These are phyloP conservation scores for Eumeta japonica DNA, from an alignment of 1,140 invertebrate species.

Conservation along the genomic window DNA sequence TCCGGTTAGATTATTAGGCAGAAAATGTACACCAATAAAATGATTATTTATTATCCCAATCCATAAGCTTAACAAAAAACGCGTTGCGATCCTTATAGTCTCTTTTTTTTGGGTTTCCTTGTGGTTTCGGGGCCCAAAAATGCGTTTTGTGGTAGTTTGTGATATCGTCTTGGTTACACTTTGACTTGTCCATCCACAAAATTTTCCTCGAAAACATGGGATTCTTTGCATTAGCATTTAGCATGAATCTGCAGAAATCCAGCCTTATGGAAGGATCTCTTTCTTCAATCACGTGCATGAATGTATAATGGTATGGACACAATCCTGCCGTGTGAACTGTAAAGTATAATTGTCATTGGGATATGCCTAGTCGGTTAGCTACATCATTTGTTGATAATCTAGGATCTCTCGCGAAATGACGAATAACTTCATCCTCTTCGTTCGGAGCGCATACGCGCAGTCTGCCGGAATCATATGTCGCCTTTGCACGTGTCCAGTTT, in stretches of 20 bases:
- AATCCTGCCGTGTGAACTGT: no score
- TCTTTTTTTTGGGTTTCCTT: constrained; percentile 27
- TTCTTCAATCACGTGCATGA: constrained; percentile 12
- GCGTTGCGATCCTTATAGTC: constrained; percentile 21
- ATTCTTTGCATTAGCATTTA: constrained; percentile 15
- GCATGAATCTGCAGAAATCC: constrained; percentile 15
- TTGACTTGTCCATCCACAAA: constrained; percentile 34
- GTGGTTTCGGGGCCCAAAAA: constrained; percentile 22
- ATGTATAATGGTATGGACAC: constrained; percentile 10
- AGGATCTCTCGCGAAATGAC: no score
- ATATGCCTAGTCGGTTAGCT: no score
- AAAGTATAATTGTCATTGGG: no score
- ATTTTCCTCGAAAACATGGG: constrained; percentile 18
- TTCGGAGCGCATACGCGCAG: no score
- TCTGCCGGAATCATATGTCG: no score
- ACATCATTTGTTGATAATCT: no score
- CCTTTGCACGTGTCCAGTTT: no score
- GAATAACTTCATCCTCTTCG: no score
- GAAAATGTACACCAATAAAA: constrained; percentile 29
- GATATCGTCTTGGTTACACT: constrained; percentile 26
- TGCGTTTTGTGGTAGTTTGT: constrained; percentile 38
- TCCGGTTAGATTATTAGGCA: constrained; percentile 22
- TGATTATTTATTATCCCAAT: constrained; percentile 26
- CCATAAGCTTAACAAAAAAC: constrained; percentile 34
- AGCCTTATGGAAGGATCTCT: constrained; percentile 15